Evolutionary conservation across 37 sponge, comb jelly and placozoan genomes (phyloP), one percentile per base, ranked within the genome.

Genomic region (Hormiphora californensis): DNA sequence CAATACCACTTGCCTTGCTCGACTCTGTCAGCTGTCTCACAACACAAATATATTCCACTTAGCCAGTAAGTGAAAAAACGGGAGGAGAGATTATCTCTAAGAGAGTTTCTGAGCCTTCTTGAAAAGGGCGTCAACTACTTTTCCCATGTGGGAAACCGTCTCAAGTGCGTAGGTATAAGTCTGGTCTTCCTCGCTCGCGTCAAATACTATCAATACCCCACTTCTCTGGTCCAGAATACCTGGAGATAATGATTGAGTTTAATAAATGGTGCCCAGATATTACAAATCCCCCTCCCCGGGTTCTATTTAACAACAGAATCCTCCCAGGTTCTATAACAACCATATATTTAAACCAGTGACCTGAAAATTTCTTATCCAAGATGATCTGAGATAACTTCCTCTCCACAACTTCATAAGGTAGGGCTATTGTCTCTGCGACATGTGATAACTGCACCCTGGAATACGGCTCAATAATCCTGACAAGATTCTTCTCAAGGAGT

Each of bases 301-400:
- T n/a, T n/a, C n/a, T n/a, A n/a, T n/a, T n/a, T n/a, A n/a, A n/a
- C n/a, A n/a, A n/a, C n/a, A n/a, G n/a, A n/a, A n/a, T n/a, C n/a
- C n/a, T n/a, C n/a, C n/a, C n/a, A n/a, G n/a, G n/a, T n/a, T n/a
- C n/a, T 12, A 46, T 12, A 46, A 12, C 51, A 46, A 46, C n/a
- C 62, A 59, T 21, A 11, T n/a, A 59, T 11, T 59, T 7, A 25
- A 59, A 7, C 7, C 9, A 32, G 78, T 49, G 25, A 92, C 96
- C 96, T 31, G 92, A 86, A 23, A 95, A 89, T 12, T 90, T 92
- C 92, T 94, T 97, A 90, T 97, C 99, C 41, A 97, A 89, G 54
- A 97, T 97, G 92, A 97, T 94, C 67, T 94, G 92, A 27, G 99
- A 97, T 63, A 97, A 86, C 81, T 97, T 97, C 78, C 67, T 89